Base-by-base conservation (phyloP, 2,797 vertebrate species). In the Florisuga fusca region DNA sequence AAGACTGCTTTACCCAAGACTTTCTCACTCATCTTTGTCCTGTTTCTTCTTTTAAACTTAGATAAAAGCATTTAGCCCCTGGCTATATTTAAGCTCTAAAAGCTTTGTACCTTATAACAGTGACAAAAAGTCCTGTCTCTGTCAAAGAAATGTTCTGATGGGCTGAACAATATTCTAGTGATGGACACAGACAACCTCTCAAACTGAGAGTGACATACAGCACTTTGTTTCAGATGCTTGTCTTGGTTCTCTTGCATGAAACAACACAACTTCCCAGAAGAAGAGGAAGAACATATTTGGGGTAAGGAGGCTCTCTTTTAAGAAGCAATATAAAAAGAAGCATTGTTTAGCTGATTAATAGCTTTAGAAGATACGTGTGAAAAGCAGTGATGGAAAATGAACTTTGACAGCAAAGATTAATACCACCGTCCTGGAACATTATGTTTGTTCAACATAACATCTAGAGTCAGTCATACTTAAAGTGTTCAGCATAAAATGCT, bases 61-160 rank as follows among this genome's bases (percentile, higher is more conserved):
- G 34, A 78, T 89, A 69, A 84, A 93, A 90, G 80, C 9, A 53
- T 62, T 69, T 92, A 82, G 27, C 63, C 59, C 3, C 38, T 66
- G 45, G 34, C 4, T 36, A 48, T 62, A 59, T 83, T 27, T 34
- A 72, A 93, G 12, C 12, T 69, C 46, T 71, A 27, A 92, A 77
- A 82, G 17, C n/a, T 81, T 62, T 75, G 46, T 81, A 14, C 7
- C 27, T 59, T 78, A 8, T 45, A 71, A 71, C 29, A 55, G 25
- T 21, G 23, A 78, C 34, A 57, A 63, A 73, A 84, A 15, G 9
- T 50, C 43, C 21, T 64, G 16, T 38, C 34, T 72, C 54, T 68
- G 29, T 41, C 50, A 79, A 75, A 78, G 4, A 88, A 93, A 54
- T 5, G 2, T 84, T 91, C 79, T 48, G n/a, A 51, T 81, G 64